Percentiles rank a stretch among this genome's conserved stretches.
Evolutionary conservation across 2,797 vertebrate genomes (phyloP).

Genomic region (Mormyrus hasselquistii): DNA sequence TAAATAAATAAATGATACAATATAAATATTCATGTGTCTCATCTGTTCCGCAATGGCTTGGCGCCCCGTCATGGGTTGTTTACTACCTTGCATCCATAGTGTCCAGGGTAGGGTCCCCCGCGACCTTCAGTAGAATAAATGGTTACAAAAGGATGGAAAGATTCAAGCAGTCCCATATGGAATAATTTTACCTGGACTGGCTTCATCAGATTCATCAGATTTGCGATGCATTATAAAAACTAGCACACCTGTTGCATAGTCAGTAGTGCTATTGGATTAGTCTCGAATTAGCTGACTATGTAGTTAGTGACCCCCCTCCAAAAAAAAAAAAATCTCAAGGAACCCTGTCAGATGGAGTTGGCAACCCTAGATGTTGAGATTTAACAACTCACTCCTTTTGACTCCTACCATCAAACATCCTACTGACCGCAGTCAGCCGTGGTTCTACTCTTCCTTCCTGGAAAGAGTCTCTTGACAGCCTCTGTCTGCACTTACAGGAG

Average conservation of each 20-base stretch:
- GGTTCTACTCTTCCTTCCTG: not conserved
- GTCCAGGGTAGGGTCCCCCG: not conserved
- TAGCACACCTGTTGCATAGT: not conserved
- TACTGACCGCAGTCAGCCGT: not conserved
- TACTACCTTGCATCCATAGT: not conserved
- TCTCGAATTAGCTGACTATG: not conserved
- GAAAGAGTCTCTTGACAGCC: not conserved
- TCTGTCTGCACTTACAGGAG: constrained; percentile 60
- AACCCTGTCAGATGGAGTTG: not conserved
- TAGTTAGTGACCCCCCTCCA: not conserved
- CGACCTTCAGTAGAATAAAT: not conserved
- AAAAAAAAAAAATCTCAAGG: not conserved
- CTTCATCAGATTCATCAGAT: not conserved
- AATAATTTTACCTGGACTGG: not conserved
- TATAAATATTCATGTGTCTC: not conserved
- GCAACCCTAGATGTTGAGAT: not conserved
- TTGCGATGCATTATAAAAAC: not conserved
- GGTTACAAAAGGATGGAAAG: not conserved
- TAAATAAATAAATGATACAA: not conserved
- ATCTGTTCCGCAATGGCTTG: not conserved
- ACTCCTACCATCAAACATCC: not conserved
- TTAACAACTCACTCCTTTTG: not conserved
- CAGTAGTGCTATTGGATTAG: not conserved
- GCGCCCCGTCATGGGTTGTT: not conserved
- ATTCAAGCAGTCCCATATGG: not conserved